phyloP scores from a whole-genome alignment of 2,797 vertebrate species.

The Poecilia velifera region DNA sequence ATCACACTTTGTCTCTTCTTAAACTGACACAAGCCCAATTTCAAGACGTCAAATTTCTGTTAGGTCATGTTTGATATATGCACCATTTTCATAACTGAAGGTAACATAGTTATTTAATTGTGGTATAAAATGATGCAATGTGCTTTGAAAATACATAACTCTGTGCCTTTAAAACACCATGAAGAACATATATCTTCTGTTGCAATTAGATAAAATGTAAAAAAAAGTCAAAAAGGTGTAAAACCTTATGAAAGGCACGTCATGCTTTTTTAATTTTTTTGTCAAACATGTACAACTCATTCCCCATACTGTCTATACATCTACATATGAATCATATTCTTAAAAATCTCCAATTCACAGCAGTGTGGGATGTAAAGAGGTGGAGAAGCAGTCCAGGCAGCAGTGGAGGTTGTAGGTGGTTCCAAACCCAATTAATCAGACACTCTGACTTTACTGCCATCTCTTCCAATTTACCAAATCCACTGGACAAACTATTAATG shows the following conservation, averaged over 20 bases:
- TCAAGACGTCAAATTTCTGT: too few relatives aligned
- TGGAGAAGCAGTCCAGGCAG: slow-evolving; percentile 40
- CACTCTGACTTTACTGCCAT: slow-evolving; percentile 91
- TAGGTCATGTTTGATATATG: too few relatives aligned
- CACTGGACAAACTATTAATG: slow-evolving; percentile 96
- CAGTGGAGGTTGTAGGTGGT: slow-evolving; percentile 76
- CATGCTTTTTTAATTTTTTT: neutral
- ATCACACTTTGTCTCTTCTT: too few relatives aligned
- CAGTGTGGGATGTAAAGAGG: slow-evolving; percentile 49
- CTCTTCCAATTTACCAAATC: slow-evolving; percentile 97
- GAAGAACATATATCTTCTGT: neutral
- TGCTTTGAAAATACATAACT: too few relatives aligned
- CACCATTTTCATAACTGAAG: too few relatives aligned
- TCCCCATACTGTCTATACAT: neutral
- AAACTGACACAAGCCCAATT: too few relatives aligned
- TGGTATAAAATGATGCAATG: too few relatives aligned
- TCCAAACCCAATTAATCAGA: slow-evolving; percentile 93
- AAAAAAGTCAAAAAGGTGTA: neutral
- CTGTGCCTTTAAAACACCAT: neutral
- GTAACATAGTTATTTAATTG: too few relatives aligned
- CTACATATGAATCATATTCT: slow-evolving; percentile 17
- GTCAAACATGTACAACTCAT: neutral
- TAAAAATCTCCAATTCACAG: slow-evolving; percentile 28
- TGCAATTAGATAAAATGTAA: neutral
- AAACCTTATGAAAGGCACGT: neutral